Evolutionary conservation across 2,797 vertebrate genomes (phyloP).

Genomic region (Glossophaga mutica): DNA sequence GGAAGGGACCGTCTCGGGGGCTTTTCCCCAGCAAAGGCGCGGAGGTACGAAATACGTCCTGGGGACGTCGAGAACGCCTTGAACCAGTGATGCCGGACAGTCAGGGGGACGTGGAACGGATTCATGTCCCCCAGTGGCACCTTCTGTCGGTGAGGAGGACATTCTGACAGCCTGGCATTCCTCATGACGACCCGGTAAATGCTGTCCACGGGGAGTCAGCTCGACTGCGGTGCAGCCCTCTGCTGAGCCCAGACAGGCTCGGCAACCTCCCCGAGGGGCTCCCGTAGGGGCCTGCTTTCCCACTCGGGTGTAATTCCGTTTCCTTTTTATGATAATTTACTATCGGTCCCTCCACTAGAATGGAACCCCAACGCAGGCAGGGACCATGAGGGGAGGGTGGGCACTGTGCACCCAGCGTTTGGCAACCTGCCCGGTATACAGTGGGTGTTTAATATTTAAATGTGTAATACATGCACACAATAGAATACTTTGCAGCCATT

Average conservation of each 20-base stretch:
- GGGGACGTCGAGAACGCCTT: not conserved
- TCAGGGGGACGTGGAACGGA: not conserved
- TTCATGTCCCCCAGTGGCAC: not conserved
- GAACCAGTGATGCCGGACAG: not conserved
- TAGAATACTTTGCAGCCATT: not conserved
- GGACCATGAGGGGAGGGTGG: not conserved
- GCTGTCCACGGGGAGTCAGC: not conserved
- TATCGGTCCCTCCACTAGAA: not conserved
- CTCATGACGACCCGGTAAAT: not conserved
- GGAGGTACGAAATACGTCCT: not conserved
- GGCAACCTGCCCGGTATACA: not conserved
- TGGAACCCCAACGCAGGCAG: not conserved
- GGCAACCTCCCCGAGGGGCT: not conserved
- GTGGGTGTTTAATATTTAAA: not conserved
- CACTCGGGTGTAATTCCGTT: not conserved
- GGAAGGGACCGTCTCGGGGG: not conserved
- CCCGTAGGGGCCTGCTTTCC: not conserved
- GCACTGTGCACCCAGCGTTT: not conserved
- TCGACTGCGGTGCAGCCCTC: not conserved
- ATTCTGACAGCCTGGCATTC: not conserved
- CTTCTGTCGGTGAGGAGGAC: not conserved
- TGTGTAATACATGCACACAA: not conserved
- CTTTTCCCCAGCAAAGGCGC: not conserved
- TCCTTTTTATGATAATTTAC: not conserved
- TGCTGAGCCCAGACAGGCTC: not conserved